Evolutionary conservation across 2,113 vertebrate genomes (phyloP).

Genomic region (Leucosticte australis): DNA sequence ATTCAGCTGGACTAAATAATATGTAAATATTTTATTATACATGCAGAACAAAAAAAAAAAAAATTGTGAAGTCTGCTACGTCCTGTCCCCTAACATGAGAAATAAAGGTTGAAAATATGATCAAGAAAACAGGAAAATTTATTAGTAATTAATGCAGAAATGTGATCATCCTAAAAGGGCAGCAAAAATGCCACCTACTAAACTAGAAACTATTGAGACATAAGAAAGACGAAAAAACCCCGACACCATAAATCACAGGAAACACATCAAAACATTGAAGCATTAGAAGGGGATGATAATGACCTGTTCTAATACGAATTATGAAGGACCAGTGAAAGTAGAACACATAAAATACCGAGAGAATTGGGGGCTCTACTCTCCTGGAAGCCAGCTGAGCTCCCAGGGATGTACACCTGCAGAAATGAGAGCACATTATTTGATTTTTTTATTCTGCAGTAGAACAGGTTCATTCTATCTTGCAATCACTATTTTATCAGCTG

Average conservation of each 20-base stretch:
- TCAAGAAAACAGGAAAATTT: neutral
- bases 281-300: neutral
- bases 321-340: constrained; percentile 8
- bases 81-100: neutral
- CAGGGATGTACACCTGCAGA: neutral
- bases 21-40: neutral
- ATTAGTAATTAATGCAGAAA: neutral
- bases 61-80: neutral
- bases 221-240: neutral
- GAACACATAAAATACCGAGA: neutral
- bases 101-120: neutral
- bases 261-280: neutral
- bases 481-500: neutral
- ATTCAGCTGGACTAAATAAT: neutral
- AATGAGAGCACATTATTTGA: neutral
- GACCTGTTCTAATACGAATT: neutral
- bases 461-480: neutral
- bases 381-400: neutral
- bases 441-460: neutral
- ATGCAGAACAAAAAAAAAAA: neutral
- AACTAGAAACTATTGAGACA: neutral
- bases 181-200: neutral
- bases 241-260: neutral
- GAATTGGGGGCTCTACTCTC: neutral
- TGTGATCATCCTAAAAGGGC: neutral